Evolutionary conservation across 2,797 vertebrate genomes (phyloP), one percentile per base, ranked within the genome.

Genomic region (Oreochromis grahami): DNA sequence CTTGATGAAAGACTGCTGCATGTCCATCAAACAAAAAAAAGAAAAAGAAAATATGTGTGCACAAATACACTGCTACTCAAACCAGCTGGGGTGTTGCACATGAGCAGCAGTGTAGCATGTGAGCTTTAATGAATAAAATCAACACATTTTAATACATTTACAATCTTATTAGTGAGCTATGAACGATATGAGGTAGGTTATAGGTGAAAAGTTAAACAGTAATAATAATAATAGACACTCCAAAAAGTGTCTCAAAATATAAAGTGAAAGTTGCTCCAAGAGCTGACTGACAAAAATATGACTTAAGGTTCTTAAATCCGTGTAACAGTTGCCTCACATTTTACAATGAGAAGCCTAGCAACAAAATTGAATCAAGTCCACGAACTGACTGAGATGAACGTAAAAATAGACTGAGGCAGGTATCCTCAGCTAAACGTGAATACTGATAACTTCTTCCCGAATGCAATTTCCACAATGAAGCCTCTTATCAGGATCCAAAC

Each of bases 401-500:
- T 84, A 89, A 91, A 95, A 93, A 91, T 84, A 89, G 89, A 90
- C 41, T 2, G 48, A 80, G 78, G 83, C 56, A 87, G 87, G 83
- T 85, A 80, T 90, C 83, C 85, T 72, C 58, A 87, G 88, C 81
- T 86, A 84, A 89, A 86, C 77, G 17, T 70, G 83, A 85, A 92
- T 79, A 76, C 80, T 74, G 88, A 94, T 92, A 89, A 92, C 85
- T 89, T 88, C 82, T 83, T 85, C 52, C 85, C 68, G 81, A 91
- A 92, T 87, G 82, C 82, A 78, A 74, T 84, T 86, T 89, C 86
- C 74, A 94, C 93, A 96, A 93, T 92, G 90, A 88, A 88, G 41
- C 82, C n/a, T 90, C 87, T 95, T 96, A 96, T 96, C 95, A 91
- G 94, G 88, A 95, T 91, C 83, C 88, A 88, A 93, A 93, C 95